Base-by-base conservation (phyloP, 2,888 invertebrate genomes). In the Tipula helvola region DNA sequence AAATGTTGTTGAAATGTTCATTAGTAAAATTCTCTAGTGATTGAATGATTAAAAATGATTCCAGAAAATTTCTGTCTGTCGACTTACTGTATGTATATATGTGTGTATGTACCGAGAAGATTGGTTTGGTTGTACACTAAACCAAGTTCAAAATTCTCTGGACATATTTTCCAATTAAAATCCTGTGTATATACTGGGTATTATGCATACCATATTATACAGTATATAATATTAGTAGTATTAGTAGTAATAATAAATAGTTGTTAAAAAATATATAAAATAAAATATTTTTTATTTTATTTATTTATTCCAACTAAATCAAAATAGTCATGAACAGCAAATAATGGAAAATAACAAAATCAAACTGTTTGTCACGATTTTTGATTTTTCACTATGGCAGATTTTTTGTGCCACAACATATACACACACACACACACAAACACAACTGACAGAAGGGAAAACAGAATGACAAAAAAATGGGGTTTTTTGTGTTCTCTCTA, bases 291-390 rank as follows among this genome's bases (percentile, higher is more conserved):
- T 36, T 85, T 42, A 28, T 16, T 18, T 3, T 85, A 28, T 85
- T 42, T 85, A 85, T 85, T 42, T 85, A 85, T 44, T 85, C 42
- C 85, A 85, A 85, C 85, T 85, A 85, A 85, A 42, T 85, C 42
- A 42, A 44, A 85, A 85, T 85, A 85, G 85, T 85, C 85, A 85
- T 85, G 85, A 42, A 85, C 85, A 85, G 85, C 44, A 85, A 85
- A 85, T 85, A 85, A 85, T 85, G 85, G 85, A 85, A 85, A 85
- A 85, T 85, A 85, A 85, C 85, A 85, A 41, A 85, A 85, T n/a
- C 42, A 85, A 85, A 85, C 85, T 28, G 85, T 42, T 42, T 85
- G 42, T 39, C 85, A 85, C 85, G 85, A 85, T 42, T 85, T 85
- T 85, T 36, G 84, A 84, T 84, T 84, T 84, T 84, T 84, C 71